A percentile compares a stretch with the other conserved stretches of the same genome.
phyloP scores from a whole-genome alignment of 2,113 vertebrate genomes.

The Pelecanus crispus region DNA sequence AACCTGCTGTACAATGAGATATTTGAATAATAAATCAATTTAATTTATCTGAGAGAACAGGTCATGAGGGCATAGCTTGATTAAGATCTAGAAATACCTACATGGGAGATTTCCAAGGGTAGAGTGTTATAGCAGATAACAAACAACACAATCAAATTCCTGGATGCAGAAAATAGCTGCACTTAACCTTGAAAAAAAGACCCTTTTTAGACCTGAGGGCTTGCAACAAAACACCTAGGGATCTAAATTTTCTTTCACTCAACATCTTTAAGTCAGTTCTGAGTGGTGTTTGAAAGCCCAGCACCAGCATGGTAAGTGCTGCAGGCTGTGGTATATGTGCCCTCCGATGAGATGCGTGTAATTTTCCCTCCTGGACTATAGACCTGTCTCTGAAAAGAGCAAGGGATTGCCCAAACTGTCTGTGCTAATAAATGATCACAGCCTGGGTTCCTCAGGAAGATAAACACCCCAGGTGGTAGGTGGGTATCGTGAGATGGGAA shows the following conservation, averaged over 20 bases:
- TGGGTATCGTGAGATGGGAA: not conserved
- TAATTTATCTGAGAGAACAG: not conserved
- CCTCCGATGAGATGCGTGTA: not conserved
- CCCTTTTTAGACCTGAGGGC: not conserved
- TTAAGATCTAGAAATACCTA: not conserved
- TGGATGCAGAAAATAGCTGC: not conserved
- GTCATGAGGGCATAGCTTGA: not conserved
- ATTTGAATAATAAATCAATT: not conserved
- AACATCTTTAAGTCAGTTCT: not conserved
- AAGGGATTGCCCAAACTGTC: not conserved
- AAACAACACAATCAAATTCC: not conserved
- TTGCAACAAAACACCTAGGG: not conserved
- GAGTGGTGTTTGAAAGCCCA: not conserved
- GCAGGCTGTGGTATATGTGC: accelerated
- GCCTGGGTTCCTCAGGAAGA: not conserved
- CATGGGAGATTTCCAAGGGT: not conserved
- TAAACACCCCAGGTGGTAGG: not conserved
- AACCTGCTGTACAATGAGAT: not conserved
- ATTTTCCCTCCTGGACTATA: not conserved
- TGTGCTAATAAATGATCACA: not conserved
- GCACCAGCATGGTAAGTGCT: not conserved
- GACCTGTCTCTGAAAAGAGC: not conserved
- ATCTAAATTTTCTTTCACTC: not conserved
- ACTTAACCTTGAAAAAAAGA: not conserved
- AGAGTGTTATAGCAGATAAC: not conserved